Evolutionary conservation across 1,140 invertebrate genomes (phyloP).

Genomic region (Melitaea cinxia): DNA sequence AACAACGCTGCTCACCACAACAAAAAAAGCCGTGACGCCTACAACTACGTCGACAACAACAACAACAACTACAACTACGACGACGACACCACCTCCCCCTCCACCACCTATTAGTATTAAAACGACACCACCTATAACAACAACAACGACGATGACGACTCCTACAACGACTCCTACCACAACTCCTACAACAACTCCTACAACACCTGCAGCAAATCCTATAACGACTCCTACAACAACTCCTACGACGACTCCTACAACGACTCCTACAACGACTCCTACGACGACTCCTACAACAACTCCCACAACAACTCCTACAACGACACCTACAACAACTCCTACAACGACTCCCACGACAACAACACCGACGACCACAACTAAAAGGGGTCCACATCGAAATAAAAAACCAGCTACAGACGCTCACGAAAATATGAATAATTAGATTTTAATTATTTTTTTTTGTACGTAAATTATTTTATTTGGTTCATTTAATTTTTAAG

Average conservation of each 20-base stretch:
- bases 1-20: constrained; percentile 18
- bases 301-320: constrained; percentile 26
- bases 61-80: constrained; percentile 15
- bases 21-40: constrained; percentile 18
- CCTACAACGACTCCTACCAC: constrained; percentile 33
- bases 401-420: constrained; percentile 36
- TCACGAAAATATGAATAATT: constrained; percentile 47
- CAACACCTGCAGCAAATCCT: constrained; percentile 25
- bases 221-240: constrained; percentile 30
- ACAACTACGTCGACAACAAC: constrained; percentile 28
- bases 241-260: constrained; percentile 19
- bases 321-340: constrained; percentile 25
- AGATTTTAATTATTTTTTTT: not conserved
- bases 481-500: too few species aligned
- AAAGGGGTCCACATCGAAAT: constrained; percentile 25
- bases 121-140: too few species aligned
- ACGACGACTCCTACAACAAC: constrained; percentile 16
- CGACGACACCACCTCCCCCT: constrained; percentile 30
- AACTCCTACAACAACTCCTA: constrained; percentile 27
- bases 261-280: constrained; percentile 25
- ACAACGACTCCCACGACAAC: constrained; percentile 36
- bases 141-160: too few species aligned
- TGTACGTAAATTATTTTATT: too few species aligned
- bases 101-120: constrained; percentile 27
- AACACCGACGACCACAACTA: constrained; percentile 27